Evolutionary conservation across 2,888 invertebrate genomes (phyloP).

Genomic region (Lasioglossum marginatum): DNA sequence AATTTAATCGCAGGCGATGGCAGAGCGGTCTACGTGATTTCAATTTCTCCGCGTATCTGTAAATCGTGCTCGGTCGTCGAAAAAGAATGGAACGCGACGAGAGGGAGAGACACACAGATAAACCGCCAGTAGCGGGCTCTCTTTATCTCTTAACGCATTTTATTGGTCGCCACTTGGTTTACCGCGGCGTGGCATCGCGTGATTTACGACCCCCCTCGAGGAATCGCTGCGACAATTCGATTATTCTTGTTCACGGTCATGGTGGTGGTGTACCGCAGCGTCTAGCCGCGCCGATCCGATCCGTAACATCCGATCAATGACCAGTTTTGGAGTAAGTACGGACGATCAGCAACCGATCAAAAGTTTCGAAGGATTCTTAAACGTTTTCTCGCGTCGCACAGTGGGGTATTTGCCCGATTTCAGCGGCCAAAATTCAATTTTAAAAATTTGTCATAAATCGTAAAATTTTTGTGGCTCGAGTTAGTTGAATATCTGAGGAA

Average conservation of each 20-base stretch:
- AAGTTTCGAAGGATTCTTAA: neutral
- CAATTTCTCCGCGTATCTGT: neutral
- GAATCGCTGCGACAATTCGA: constrained; percentile 21
- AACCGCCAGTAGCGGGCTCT: neutral
- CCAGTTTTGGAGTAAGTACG: neutral
- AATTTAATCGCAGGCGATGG: constrained; percentile 13
- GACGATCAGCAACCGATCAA: no score
- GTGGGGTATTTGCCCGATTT: no score
- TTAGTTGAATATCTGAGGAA: no score
- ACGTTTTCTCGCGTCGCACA: neutral
- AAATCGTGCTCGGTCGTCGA: neutral
- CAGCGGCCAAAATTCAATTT: no score
- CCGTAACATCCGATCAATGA: no score
- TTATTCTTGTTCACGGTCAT: constrained; percentile 13
- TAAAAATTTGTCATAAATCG: no score
- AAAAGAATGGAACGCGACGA: neutral
- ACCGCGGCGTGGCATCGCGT: neutral
- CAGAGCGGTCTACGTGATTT: constrained; percentile 1
- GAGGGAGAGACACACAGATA: neutral
- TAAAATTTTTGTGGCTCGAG: no score
- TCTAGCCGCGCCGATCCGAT: no score
- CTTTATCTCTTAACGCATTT: constrained; percentile 6
- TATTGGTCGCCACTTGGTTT: constrained; percentile 1
- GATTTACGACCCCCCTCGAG: constrained; percentile 33
- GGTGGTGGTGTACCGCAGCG: neutral